phyloP scores from a whole-genome alignment of 2,113 vertebrate species.

The Ursus arctos region DNA sequence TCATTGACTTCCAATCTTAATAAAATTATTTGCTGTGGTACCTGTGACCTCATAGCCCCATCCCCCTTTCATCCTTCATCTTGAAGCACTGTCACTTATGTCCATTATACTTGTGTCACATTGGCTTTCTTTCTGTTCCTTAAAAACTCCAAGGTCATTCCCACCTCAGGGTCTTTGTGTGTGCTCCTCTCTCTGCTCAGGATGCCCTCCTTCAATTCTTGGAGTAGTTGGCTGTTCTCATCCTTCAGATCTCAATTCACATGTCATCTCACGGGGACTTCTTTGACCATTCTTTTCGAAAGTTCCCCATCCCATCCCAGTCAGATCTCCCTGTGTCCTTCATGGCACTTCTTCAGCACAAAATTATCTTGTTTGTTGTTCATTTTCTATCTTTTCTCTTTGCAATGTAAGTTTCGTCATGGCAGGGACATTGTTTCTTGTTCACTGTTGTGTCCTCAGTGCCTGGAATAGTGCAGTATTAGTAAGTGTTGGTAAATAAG shows the following conservation, averaged over 20 bases:
- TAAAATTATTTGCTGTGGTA: background rate
- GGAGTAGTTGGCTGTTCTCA: background rate
- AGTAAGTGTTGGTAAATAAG: background rate
- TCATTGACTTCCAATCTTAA: background rate
- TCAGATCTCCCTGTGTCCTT: background rate
- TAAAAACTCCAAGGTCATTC: background rate
- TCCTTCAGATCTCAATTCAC: background rate
- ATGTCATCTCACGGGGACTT: background rate
- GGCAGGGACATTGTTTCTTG: background rate
- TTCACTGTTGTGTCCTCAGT: background rate
- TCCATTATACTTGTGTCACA: background rate
- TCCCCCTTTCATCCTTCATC: background rate
- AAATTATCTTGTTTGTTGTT: background rate
- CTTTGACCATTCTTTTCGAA: background rate
- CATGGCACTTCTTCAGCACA: background rate
- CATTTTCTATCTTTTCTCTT: background rate
- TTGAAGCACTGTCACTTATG: background rate
- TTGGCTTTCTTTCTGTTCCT: background rate
- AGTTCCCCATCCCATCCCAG: background rate
- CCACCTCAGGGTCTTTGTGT: background rate
- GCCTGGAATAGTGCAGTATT: background rate
- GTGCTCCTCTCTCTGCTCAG: background rate
- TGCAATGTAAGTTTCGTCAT: background rate
- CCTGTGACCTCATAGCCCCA: background rate
- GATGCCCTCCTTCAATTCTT: background rate